A percentile compares a stretch with the other conserved stretches of the same genome.
These are phyloP conservation scores for Oreochromis aureus DNA, from an alignment of 2,113 vertebrate species.

Conservation along the genomic window DNA sequence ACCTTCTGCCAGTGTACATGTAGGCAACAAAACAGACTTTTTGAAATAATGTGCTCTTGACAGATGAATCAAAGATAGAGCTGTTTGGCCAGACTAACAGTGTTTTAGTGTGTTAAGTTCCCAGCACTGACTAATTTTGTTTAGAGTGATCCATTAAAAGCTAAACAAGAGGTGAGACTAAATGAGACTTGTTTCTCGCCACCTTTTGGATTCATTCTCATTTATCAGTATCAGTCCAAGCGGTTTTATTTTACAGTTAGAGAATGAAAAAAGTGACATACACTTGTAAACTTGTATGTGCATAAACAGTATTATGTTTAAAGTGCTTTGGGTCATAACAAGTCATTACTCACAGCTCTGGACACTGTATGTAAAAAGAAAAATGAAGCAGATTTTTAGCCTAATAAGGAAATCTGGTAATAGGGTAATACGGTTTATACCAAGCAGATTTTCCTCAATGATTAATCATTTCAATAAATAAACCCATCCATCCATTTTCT, in stretches of 20 bases:
- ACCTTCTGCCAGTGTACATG: background rate
- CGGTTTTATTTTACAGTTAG: background rate
- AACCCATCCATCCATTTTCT: background rate
- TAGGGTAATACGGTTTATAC: background rate
- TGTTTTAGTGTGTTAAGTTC: background rate
- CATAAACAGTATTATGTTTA: background rate
- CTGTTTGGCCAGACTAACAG: background rate
- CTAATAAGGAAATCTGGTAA: background rate
- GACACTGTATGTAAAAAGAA: background rate
- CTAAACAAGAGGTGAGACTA: background rate
- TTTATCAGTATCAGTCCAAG: background rate
- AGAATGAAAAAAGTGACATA: background rate
- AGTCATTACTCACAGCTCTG: background rate
- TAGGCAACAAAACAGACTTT: background rate
- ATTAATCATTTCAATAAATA: background rate
- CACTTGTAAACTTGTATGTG: background rate
- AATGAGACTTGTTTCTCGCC: background rate
- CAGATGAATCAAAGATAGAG: background rate
- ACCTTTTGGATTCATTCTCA: background rate
- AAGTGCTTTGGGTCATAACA: background rate
- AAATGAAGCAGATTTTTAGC: background rate
- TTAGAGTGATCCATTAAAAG: background rate
- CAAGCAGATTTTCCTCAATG: background rate
- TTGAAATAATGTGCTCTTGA: background rate
- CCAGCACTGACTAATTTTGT: background rate